Evolutionary conservation across 2,797 vertebrate genomes (phyloP), one percentile per base, ranked within the genome.

Genomic region (Urocyon cinereoargenteus): DNA sequence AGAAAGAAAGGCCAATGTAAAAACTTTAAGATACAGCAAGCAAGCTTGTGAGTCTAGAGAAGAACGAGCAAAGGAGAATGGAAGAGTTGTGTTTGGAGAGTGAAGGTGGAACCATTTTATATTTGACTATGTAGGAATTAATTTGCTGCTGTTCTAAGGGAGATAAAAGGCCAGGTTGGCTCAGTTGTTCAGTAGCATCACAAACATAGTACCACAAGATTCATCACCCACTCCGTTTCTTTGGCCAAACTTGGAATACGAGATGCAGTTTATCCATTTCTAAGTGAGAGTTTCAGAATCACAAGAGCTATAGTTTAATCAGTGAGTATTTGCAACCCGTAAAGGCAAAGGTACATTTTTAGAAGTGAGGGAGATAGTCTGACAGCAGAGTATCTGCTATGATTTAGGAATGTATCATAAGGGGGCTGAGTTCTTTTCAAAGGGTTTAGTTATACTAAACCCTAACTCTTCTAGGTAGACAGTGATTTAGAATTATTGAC

Each of bases 401-500:
- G 93, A 97, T 96, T 97, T 95, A 94, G 75, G 62, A 81, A 49
- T 24, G 14, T 24, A 40, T 16, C 73, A 64, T 73, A 90, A 81
- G 82, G 89, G 87, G 89, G 34, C 57, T 14, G 45, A n/a, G 57
- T 83, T 92, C 91, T 92, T 97, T 97, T 88, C 90, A 83, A 93
- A 97, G 82, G 64, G 13, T 64, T 83, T 26, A 88, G 40, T 62
- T 45, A 45, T 45, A 45, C 40, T 45, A 45, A 45, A 45, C 6
- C 40, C 15, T 62, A 82, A 93, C 64, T 92, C 85, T 87, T 89
- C 84, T 66, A 96, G 70, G 82, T 93, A 86, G 61, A 86, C 66
- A 90, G 21, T 86, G 90, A 96, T 96, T 96, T 95, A 97, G 78
- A 96, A 79, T 93, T 97, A 97, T 90, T 94, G 96, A 96, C 93